phyloP scores from a whole-genome alignment of 2,113 vertebrate species.

The Typhlomys cinereus region DNA sequence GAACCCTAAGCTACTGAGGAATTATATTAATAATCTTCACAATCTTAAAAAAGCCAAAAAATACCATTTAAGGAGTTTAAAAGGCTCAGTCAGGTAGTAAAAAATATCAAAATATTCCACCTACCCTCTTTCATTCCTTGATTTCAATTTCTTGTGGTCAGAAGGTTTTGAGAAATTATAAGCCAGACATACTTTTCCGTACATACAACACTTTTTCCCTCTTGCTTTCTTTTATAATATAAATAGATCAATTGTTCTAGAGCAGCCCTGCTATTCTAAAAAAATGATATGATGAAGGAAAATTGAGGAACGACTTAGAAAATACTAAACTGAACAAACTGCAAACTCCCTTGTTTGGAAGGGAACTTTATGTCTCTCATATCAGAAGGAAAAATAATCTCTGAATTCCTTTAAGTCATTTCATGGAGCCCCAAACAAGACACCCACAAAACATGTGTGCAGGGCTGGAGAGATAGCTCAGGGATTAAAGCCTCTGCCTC shows the following conservation, averaged over 20 bases:
- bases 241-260: background rate
- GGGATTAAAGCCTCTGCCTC: too few relatives aligned
- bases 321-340: background rate
- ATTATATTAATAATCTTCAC: background rate
- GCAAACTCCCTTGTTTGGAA: background rate
- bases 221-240: background rate
- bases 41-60: background rate
- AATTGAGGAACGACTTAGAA: background rate
- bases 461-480: too few relatives aligned
- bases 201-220: background rate
- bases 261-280: background rate
- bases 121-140: background rate
- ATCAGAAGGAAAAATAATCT: background rate
- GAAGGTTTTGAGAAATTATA: background rate
- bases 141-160: background rate
- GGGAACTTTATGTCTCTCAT: background rate
- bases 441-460: background rate
- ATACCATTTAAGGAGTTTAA: background rate
- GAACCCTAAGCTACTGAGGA: background rate
- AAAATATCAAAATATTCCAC: constrained; percentile 5
- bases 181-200: background rate
- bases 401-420: background rate
- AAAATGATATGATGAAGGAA: background rate
- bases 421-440: background rate
- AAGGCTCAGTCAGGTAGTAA: constrained; percentile 1